Evolutionary conservation across 2,113 vertebrate species (phyloP).

Genomic region (Geothlypis trichas): DNA sequence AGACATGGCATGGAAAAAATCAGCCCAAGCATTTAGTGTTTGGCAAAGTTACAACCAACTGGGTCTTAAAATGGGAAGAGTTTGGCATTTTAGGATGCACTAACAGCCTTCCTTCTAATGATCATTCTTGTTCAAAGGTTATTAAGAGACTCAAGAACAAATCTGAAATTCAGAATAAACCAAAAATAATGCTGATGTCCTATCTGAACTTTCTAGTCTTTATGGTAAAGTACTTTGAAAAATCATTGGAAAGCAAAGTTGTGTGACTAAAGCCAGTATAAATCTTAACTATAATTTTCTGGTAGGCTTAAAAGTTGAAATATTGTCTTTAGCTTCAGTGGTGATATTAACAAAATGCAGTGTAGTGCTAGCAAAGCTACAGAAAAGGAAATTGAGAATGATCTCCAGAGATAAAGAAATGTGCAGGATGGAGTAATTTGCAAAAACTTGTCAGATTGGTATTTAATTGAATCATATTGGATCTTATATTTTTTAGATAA

Average conservation of each 20-base stretch:
- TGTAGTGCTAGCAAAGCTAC: neutral
- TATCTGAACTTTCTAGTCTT: constrained; percentile 13
- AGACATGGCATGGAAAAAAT: constrained; percentile 31
- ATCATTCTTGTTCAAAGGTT: neutral
- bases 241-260: constrained; percentile 28
- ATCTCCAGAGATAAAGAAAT: constrained; percentile 42
- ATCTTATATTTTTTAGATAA: neutral
- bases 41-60: constrained; percentile 13
- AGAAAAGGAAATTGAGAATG: constrained; percentile 46
- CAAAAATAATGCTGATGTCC: neutral
- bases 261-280: constrained; percentile 28
- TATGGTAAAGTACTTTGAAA: constrained; percentile 4
- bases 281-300: constrained; percentile 58
- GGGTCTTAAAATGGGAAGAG: neutral
- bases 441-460: constrained; percentile 20
- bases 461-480: constrained; percentile 53
- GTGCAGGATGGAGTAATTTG: constrained; percentile 23
- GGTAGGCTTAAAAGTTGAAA: constrained; percentile 50
- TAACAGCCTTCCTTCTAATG: constrained; percentile 7
- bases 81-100: neutral
- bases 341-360: constrained; percentile 41
- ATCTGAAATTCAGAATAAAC: neutral
- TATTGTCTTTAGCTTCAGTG: constrained; percentile 39
- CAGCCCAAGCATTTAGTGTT: neutral
- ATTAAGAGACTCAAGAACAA: neutral